Base-by-base conservation (phyloP, 2,888 invertebrate species). In the Cyclophora punctaria region DNA sequence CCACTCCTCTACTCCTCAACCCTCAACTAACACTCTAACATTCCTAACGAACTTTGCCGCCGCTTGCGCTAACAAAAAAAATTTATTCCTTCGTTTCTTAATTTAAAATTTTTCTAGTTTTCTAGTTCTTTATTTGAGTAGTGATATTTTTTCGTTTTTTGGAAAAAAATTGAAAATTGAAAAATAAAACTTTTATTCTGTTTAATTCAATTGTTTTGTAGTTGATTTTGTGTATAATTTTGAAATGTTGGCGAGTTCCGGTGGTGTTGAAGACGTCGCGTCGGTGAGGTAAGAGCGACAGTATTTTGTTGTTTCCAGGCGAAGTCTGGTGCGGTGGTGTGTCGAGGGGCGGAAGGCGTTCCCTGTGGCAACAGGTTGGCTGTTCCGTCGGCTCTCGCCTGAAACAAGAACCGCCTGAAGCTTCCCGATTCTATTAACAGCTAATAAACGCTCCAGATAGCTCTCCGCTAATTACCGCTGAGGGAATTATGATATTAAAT, bases 281-380 rank as follows among this genome's bases (percentile, higher is more conserved):
- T 47, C 51, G 48, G 6, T n/a, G 46, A 41, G 61, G 61, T 61
- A 59, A 44, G 61, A 56, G 7, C 44, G 49, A 52, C 7, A 6
- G 34, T 34, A 55, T 43, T 5, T 6, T 6, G 33, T 46, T 48
- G 56, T 5, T 62, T 67, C 53, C 64, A 68, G 63, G 51, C 35
- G 44, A 33, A 48, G 46, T 53, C 44, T 51, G 59, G 63, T 63
- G 68, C 61, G 65, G 62, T 59, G 57, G 51, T 57, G 65, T 63
- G 66, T 60, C 69, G 79, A 84, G 80, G 86, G 86, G 87, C 87
- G 87, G 82, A 85, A 87, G 87, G 87, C 87, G 87, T 79, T 78
- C 71, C 85, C 84, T 80, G 53, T 80, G 81, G 85, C 87, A 88
- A 87, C 87, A 87, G 87, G 87, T 87, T 81, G 85, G 53, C 49